Percentiles rank a stretch among this genome's conserved stretches.
Evolutionary conservation across 2,113 vertebrate genomes (phyloP).

Genomic region (Peromyscus leucopus): DNA sequence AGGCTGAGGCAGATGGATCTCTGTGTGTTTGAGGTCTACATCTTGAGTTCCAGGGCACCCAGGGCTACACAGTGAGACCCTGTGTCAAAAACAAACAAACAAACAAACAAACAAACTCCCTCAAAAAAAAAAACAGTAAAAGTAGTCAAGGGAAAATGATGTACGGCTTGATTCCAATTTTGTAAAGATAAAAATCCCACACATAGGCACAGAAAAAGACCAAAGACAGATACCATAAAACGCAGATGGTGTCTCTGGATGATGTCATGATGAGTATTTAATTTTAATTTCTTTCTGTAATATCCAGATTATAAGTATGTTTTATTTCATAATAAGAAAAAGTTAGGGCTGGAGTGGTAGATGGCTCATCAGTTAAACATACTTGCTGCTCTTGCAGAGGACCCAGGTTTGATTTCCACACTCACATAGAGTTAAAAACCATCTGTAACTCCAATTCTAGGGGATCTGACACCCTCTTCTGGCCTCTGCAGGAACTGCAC

Average conservation of each 20-base stretch:
- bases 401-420: not conserved
- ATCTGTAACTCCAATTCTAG: not conserved
- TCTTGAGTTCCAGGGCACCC: not conserved
- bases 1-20: not conserved
- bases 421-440: not conserved
- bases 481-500: not conserved
- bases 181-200: not conserved
- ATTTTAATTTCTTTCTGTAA: conserved; percentile 29
- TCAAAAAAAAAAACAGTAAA: not conserved
- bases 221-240: not conserved
- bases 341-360: not conserved
- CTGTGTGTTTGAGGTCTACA: not conserved
- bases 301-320: not conserved
- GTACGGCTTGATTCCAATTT: not conserved
- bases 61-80: not conserved
- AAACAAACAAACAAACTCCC: not conserved
- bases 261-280: not conserved
- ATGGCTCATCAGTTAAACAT: not conserved
- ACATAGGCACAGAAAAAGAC: not conserved
- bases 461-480: not conserved
- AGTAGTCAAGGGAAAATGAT: not conserved
- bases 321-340: not conserved
- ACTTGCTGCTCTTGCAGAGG: not conserved
- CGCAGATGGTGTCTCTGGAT: not conserved
- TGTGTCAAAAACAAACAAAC: not conserved